These are phyloP conservation scores for Caenorhabditis becei DNA, from an alignment of 2,888 invertebrate species.

Conservation along the genomic window DNA sequence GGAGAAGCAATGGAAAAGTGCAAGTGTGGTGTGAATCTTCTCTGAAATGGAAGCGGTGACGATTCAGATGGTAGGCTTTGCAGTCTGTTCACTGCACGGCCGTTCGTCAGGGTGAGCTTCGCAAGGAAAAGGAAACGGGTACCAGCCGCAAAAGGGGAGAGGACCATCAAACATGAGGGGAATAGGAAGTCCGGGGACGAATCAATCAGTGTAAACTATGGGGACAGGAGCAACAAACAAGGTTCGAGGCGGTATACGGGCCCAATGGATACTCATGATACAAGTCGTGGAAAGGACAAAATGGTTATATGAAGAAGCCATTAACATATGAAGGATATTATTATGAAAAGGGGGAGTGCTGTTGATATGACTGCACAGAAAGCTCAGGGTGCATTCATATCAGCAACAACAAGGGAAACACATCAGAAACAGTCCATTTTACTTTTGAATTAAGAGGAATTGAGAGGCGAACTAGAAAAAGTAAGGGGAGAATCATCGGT, in stretches of 20 bases:
- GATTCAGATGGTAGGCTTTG: constrained; percentile 59
- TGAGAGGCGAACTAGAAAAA: constrained; percentile 11
- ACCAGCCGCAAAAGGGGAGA: neutral
- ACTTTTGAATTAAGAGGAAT: constrained; percentile 3
- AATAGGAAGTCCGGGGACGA: constrained; percentile 7
- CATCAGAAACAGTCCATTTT: constrained; percentile 42
- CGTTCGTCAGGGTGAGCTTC: constrained; percentile 9
- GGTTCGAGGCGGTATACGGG: constrained; percentile 35
- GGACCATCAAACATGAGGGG: constrained; percentile 8
- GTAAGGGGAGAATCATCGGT: constrained; percentile 53
- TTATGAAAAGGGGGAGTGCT: constrained; percentile 30
- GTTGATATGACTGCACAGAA: constrained; percentile 9
- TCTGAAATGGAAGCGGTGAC: constrained; percentile 5
- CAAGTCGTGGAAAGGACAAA: constrained; percentile 50
- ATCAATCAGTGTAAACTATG: constrained; percentile 32
- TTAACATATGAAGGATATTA: constrained; percentile 56
- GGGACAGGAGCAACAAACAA: constrained; percentile 36
- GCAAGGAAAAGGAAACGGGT: neutral
- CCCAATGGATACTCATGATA: constrained; percentile 49
- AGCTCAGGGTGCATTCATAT: constrained; percentile 8
- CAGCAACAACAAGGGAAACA: constrained; percentile 39
- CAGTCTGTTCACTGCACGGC: constrained; percentile 70
- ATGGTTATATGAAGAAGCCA: constrained; percentile 39
- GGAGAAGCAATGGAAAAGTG: constrained; percentile 16
- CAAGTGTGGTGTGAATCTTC: constrained; percentile 10